Evolutionary conservation across 2,888 invertebrate species (phyloP), one percentile per base, ranked within the genome.

Genomic region (Tupiocoris notatus): DNA sequence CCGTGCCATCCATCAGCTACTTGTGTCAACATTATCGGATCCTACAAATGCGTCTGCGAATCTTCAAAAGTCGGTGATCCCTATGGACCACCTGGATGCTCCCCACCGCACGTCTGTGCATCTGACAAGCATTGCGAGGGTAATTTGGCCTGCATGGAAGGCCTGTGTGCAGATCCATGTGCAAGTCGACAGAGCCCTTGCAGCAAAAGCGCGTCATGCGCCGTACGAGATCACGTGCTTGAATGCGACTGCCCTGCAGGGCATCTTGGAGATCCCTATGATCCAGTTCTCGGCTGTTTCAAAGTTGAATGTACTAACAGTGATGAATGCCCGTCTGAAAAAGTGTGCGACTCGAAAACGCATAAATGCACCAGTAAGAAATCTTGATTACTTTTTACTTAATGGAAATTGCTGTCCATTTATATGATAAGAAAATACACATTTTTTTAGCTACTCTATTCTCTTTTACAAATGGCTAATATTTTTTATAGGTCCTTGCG

Each of bases 151-250:
- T 96, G 96, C 82, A 86, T 90, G 59, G 87, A 88, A 76, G 90
- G 91, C 77, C 91, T 90, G 84, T 95, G 95, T 83, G 87, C 89
- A 17, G 93, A 95, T 84, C 93, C 95, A 0, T 96, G 96, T 82
- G 81, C 81, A n/a, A 81, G 81, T 63, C 86, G 89, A 57, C 85
- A 85, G 56, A 88, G 88, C 56, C 86, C 86, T 58, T 96, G 95
- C 83, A 95, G 94, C 0, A 85, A 87, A 1, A 91, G 93, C 83
- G 93, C 95, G 0, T 81, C 89, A 58, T 96, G 96, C 82, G 88
- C 88, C 54, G 90, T 92, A 0, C 86, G 88, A 21, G 89, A 90
- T 79, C 94, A 95, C 81, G 87, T 85, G 68, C 88, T 92, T 0
- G 85, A 88, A 21, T 95, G 95, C 82, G 86, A 88, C 54, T 95